Base-by-base conservation (phyloP, 2,888 invertebrate species). In the Minunthozetes semirufus region DNA sequence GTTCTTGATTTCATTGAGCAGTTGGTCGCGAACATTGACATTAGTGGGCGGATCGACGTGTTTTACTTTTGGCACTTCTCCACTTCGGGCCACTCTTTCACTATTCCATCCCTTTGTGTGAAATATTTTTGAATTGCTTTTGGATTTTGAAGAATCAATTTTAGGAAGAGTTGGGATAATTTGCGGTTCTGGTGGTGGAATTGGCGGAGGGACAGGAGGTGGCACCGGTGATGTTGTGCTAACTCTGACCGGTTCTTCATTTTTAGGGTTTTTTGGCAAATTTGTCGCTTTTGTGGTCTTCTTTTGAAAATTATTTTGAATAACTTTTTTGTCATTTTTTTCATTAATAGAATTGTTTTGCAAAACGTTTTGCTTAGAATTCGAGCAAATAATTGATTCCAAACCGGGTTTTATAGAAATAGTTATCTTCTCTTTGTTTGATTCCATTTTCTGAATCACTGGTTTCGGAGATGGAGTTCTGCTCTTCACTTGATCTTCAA, bases 1-100 rank as follows among this genome's bases (percentile, higher is more conserved):
- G 81, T 86, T 88, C 78, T 89, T 85, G 80, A 91, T 91, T 22
- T 89, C 89, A 72, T 87, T 86, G 82, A 91, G 83, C 46, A 92
- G 83, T 80, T 88, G 86, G 79, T 89, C 87, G 66, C 90, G 84
- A 0, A 88, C 86, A 82, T 90, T 89, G 1, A 82, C 80, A 66
- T 74, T 15, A 11, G 56, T 70, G 27, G 59, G 33, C 11, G 59
- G 27, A 22, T 33, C 25, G 19, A 46, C 59, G 53, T 61, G 56
- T 72, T 56, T 56, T 25, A 42, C 56, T 76, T 74, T 61, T 73
- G 73, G 76, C 50, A 74, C 66, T 48, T 68, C 46, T 48, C 50
- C 42, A 17, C 25, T 42, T 66, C 66, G 25, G 22, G 9, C 22
- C 25, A 17, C 25, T 66, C 46, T 73, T 4, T 46, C 42, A 19